phyloP scores from a whole-genome alignment of 2,888 invertebrate species.

The Epistrophe eligans region DNA sequence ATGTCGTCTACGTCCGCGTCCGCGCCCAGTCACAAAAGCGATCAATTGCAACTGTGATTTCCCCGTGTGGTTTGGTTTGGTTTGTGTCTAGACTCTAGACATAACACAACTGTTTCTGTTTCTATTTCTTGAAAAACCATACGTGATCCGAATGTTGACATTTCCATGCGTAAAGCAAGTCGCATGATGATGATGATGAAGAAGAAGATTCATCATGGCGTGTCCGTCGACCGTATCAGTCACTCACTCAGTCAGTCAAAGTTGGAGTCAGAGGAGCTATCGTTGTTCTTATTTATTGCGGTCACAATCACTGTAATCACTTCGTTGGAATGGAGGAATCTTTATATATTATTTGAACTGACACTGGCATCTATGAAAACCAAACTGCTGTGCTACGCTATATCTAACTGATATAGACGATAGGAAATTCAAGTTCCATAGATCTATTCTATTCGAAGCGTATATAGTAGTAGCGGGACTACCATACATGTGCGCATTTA shows the following conservation, averaged over 20 bases:
- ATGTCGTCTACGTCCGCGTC: conserved; percentile 32
- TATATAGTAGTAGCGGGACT: background rate
- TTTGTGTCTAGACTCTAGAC: conserved; percentile 63
- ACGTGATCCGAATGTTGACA: conserved; percentile 74
- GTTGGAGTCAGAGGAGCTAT: conserved; percentile 15
- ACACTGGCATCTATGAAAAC: conserved; percentile 55
- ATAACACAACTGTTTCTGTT: conserved; percentile 45
- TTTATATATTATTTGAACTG: conserved; percentile 65
- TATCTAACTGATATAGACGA: conserved; percentile 17
- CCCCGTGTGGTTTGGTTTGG: conserved; percentile 44
- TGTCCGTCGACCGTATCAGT: conserved; percentile 56
- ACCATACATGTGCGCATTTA: conserved; percentile 46
- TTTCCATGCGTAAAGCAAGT: conserved; percentile 27
- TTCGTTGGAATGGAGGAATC: conserved; percentile 58
- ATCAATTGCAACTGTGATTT: conserved; percentile 68
- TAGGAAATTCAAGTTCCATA: conserved; percentile 20
- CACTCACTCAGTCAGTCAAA: conserved; percentile 46
- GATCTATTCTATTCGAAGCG: background rate
- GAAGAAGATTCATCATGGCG: conserved; percentile 7
- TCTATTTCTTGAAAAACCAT: conserved; percentile 61
- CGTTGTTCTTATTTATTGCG: conserved; percentile 68
- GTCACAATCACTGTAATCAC: conserved; percentile 71
- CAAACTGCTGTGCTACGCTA: conserved; percentile 1
- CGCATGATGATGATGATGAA: background rate
- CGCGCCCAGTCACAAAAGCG: conserved; percentile 43